These are phyloP conservation scores for Siniperca knerii DNA, from an alignment of 2,113 vertebrate genomes.

Conservation along the genomic window DNA sequence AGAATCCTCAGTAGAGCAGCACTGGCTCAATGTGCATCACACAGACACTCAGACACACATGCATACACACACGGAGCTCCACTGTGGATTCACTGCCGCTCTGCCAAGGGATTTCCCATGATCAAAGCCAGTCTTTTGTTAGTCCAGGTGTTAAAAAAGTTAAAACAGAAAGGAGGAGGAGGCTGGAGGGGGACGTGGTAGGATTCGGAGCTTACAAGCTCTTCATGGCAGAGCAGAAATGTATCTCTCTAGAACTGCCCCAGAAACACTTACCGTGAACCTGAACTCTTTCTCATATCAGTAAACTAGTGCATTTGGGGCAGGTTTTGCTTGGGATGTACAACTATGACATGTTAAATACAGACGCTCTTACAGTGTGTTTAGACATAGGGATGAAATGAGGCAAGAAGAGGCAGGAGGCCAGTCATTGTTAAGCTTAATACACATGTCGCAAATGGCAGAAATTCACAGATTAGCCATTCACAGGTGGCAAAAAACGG, in stretches of 20 bases:
- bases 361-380: neutral
- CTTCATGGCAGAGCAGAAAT: conserved; percentile 58
- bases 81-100: conserved; percentile 71
- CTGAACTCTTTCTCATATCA: conserved; percentile 14
- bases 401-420: conserved; percentile 18
- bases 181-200: conserved; percentile 55
- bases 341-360: neutral
- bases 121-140: conserved; percentile 87
- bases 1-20: conserved; percentile 63
- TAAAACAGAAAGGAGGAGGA: conserved; percentile 77
- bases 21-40: conserved; percentile 57
- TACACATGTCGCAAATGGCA: conserved; percentile 42
- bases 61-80: conserved; percentile 36
- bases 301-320: conserved; percentile 11
- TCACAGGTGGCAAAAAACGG: conserved; percentile 22
- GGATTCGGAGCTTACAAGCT: conserved; percentile 60
- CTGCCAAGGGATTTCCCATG: conserved; percentile 82
- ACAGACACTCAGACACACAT: conserved; percentile 23
- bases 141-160: conserved; percentile 85
- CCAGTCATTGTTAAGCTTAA: conserved; percentile 19
- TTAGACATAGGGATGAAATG: conserved; percentile 1
- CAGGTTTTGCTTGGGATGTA: conserved; percentile 11
- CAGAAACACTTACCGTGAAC: conserved; percentile 26
- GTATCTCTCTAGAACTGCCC: conserved; percentile 41
- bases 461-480: conserved; percentile 29